A percentile compares a stretch with the other conserved stretches of the same genome.
Evolutionary conservation across 2,113 vertebrate species (phyloP).

Genomic region (Chaetorhynchus papuensis): DNA sequence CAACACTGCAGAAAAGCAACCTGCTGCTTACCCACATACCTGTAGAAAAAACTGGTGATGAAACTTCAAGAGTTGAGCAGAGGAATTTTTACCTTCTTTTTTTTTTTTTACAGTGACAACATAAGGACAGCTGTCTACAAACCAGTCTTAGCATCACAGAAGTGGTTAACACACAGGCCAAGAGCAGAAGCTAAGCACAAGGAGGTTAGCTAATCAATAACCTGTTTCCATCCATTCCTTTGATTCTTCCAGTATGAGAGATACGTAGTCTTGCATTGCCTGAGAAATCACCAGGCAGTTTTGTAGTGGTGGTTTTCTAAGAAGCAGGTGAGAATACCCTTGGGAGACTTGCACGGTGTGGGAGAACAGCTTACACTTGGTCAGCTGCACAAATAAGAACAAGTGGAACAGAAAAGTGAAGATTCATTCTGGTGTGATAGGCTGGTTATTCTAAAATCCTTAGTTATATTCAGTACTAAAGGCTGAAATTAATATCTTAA

Average conservation of each 20-base stretch:
- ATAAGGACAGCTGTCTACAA: neutral
- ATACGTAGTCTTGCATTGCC: rapidly evolving
- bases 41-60: neutral
- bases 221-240: neutral
- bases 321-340: neutral
- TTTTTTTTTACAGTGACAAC: neutral
- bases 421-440: neutral
- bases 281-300: neutral
- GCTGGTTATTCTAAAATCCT: neutral
- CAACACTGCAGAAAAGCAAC: neutral
- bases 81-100: neutral
- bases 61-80: neutral
- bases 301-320: neutral
- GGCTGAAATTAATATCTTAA: neutral
- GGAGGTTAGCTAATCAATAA: neutral
- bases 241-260: neutral
- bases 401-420: neutral
- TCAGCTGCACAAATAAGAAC: neutral
- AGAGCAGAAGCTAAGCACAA: neutral
- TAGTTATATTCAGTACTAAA: neutral
- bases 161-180: neutral
- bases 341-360: neutral
- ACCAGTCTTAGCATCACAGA: rapidly evolving
- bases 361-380: neutral
- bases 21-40: neutral